Evolutionary conservation across 2,797 vertebrate genomes (phyloP).

Genomic region (Anisognathus igniventris): DNA sequence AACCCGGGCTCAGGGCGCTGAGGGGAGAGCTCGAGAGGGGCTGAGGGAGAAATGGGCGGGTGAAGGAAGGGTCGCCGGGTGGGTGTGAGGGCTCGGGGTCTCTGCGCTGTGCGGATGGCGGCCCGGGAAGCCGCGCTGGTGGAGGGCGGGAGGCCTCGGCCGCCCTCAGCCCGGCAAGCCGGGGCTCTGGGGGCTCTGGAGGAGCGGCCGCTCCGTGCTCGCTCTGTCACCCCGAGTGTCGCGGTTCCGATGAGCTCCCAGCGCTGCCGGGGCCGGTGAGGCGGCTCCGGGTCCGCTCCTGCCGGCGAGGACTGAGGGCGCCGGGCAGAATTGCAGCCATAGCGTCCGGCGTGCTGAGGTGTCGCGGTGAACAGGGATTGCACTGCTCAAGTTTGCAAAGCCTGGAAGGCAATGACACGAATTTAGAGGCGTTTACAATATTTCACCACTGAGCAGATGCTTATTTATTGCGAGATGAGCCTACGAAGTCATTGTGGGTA

Average conservation of each 20-base stretch:
- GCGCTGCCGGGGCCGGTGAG: background rate
- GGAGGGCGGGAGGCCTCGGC: background rate
- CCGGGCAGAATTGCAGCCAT: background rate
- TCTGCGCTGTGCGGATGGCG: accelerated
- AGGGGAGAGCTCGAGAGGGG: too few relatives aligned
- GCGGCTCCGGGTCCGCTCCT: accelerated
- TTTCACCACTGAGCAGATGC: background rate
- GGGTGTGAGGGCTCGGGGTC: accelerated
- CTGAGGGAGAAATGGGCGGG: accelerated
- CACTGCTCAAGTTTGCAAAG: background rate
- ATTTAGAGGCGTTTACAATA: background rate
- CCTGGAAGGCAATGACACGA: background rate
- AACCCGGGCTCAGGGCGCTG: too few relatives aligned
- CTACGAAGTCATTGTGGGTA: background rate
- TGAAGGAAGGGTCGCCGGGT: accelerated
- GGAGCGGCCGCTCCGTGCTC: accelerated
- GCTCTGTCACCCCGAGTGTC: accelerated
- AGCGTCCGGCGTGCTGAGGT: background rate
- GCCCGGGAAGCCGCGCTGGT: background rate
- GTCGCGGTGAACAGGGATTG: background rate
- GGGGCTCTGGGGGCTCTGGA: background rate
- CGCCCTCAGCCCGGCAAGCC: background rate
- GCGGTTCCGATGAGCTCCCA: accelerated
- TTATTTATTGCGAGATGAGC: background rate
- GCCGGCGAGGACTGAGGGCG: accelerated